Evolutionary conservation across 2,113 vertebrate genomes (phyloP).

Genomic region (Planiliza haematocheilus): DNA sequence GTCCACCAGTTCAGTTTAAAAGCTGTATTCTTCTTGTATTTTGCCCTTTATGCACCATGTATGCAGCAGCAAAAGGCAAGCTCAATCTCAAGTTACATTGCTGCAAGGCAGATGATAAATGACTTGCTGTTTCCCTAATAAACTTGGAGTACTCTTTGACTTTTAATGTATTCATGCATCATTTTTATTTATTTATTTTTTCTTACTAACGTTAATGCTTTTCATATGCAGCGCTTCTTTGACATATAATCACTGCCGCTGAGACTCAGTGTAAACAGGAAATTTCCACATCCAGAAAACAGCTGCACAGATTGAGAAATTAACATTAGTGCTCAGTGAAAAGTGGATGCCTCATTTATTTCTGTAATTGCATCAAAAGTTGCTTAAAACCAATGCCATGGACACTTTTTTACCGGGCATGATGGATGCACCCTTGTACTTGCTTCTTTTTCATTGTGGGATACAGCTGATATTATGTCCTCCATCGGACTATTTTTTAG

Average conservation of each 20-base stretch:
- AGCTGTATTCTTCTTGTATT: constrained; percentile 1
- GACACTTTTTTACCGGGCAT: constrained; percentile 33
- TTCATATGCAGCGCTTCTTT: constrained; percentile 39
- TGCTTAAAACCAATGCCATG: constrained; percentile 59
- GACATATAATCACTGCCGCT: constrained; percentile 35
- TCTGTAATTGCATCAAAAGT: constrained; percentile 63
- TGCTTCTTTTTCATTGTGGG: constrained; percentile 40
- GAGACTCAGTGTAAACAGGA: constrained; percentile 46
- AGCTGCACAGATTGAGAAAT: constrained; percentile 50
- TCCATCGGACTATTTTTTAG: constrained; percentile 53
- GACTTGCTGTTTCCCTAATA: constrained; percentile 28
- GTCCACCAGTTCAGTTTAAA: background rate
- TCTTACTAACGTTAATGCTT: constrained; percentile 38
- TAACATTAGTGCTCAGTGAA: constrained; percentile 30
- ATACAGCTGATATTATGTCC: constrained; percentile 52
- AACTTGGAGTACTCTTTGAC: background rate
- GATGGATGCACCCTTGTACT: constrained; percentile 5
- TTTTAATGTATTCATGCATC: constrained; percentile 48
- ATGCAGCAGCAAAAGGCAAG: background rate
- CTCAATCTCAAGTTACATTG: constrained; percentile 19
- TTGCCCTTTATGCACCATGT: constrained; percentile 6
- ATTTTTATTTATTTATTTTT: background rate
- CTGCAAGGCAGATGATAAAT: constrained; percentile 28
- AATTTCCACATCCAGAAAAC: constrained; percentile 50
- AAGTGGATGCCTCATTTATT: constrained; percentile 56